Percentiles rank a stretch among this genome's conserved stretches.
Conservation (phyloP, 2,888 invertebrate species). For the Spisula subtruncata region DNA sequence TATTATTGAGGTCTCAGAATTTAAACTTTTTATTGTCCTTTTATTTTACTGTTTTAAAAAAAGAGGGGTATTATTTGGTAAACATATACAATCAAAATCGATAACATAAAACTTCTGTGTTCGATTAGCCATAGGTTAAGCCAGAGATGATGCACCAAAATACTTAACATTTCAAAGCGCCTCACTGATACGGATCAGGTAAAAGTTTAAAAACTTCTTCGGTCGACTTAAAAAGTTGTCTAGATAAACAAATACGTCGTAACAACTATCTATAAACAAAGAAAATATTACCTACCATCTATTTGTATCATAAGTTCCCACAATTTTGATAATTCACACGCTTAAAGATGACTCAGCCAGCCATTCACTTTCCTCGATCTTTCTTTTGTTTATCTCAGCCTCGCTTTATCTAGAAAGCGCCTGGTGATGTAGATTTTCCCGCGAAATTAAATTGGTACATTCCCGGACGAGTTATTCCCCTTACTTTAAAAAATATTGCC, state of each 20-base stretch:
- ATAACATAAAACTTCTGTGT: neutral
- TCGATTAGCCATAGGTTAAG: neutral
- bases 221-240: neutral
- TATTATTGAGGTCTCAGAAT: too few relatives aligned
- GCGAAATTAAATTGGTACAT: slow-evolving; percentile 15
- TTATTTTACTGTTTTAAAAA: too few relatives aligned
- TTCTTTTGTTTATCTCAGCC: slow-evolving; percentile 37
- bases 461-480: slow-evolving; percentile 6
- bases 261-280: neutral
- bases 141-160: neutral
- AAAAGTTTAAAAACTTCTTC: slow-evolving; percentile 29
- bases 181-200: neutral
- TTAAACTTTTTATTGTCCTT: too few relatives aligned
- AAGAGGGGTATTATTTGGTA: too few relatives aligned
- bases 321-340: neutral
- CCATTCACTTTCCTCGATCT: slow-evolving; percentile 4
- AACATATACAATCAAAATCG: too few relatives aligned
- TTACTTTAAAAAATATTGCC: neutral
- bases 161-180: slow-evolving; percentile 4
- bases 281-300: neutral
- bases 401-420: slow-evolving; percentile 27
- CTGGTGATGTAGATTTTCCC: slow-evolving; percentile 25
- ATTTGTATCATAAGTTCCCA: neutral
- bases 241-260: neutral
- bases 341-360: neutral